Evolutionary conservation across 1,140 invertebrate species (phyloP).

Genomic region (Macrocentrus cingulum): DNA sequence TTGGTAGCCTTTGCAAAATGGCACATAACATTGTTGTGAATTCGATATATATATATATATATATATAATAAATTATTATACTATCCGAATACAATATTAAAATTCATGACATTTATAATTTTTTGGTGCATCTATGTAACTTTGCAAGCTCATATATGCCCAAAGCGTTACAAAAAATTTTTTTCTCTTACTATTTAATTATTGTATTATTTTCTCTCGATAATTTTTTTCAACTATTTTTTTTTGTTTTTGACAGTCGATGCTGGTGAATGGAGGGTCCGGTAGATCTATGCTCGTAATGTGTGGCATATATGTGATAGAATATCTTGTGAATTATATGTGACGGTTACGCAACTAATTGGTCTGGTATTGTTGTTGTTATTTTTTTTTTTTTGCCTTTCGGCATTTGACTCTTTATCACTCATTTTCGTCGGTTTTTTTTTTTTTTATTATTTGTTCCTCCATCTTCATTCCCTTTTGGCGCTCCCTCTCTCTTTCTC

Average conservation of each 20-base stretch:
- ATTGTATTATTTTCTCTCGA: constrained; percentile 13
- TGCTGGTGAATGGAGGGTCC: constrained; percentile 46
- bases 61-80: constrained; percentile 4
- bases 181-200: too few relatives aligned
- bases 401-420: constrained; percentile 5
- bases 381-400: constrained; percentile 19
- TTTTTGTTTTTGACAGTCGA: constrained; percentile 40
- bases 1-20: constrained; percentile 50
- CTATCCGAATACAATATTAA: too few relatives aligned
- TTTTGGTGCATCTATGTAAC: constrained; percentile 12
- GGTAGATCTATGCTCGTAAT: constrained; percentile 51
- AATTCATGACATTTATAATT: constrained; percentile 3
- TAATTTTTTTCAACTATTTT: constrained; percentile 28
- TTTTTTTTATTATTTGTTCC: not conserved
- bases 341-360: constrained; percentile 20
- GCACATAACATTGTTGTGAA: constrained; percentile 42
- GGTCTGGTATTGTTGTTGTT: constrained; percentile 18
- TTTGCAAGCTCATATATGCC: not conserved
- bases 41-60: constrained; percentile 25
- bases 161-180: constrained; percentile 20
- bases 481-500: not conserved
- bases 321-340: constrained; percentile 29
- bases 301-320: constrained; percentile 48
- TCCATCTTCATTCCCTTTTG: constrained; percentile 10
- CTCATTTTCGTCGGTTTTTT: constrained; percentile 14